Evolutionary conservation across 2,797 vertebrate species (phyloP).

Genomic region (Telmatherina bonti): DNA sequence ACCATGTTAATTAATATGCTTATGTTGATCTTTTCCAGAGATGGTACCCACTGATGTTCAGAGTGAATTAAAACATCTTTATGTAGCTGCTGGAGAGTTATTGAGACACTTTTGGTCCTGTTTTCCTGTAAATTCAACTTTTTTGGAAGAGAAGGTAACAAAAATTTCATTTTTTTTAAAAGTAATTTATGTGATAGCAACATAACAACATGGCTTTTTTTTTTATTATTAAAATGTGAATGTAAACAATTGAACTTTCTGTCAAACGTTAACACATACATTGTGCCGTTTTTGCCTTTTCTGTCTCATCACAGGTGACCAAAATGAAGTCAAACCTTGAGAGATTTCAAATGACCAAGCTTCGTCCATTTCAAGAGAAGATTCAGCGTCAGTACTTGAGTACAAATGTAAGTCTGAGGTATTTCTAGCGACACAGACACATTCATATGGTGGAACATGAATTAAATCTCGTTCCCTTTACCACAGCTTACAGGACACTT

Average conservation of each 20-base stretch:
- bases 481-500: slow-evolving; percentile 93
- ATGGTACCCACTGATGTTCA: slow-evolving; percentile 95
- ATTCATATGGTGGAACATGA: not conserved
- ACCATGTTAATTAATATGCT: not conserved
- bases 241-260: not conserved
- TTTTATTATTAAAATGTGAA: not conserved
- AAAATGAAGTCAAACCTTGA: slow-evolving; percentile 98
- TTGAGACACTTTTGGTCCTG: slow-evolving; percentile 98
- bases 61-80: slow-evolving; percentile 95
- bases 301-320: slow-evolving; percentile 83
- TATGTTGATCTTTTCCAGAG: slow-evolving; percentile 80
- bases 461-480: slow-evolving; percentile 20
- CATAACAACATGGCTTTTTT: not conserved
- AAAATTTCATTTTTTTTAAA: slow-evolving; percentile 1
- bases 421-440: not conserved
- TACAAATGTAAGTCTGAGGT: slow-evolving; percentile 89
- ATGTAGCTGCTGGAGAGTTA: slow-evolving; percentile 93
- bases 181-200: not conserved
- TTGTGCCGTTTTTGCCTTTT: not conserved
- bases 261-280: not conserved
- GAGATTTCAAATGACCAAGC: slow-evolving; percentile 95
- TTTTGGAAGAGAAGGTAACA: slow-evolving; percentile 97
- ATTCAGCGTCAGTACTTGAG: slow-evolving; percentile 96
- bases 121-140: slow-evolving; percentile 96
- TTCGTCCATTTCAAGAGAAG: slow-evolving; percentile 97